Evolutionary conservation across 2,888 invertebrate genomes (phyloP), one percentile per base, ranked within the genome.

Genomic region (Drosophila eohydei): DNA sequence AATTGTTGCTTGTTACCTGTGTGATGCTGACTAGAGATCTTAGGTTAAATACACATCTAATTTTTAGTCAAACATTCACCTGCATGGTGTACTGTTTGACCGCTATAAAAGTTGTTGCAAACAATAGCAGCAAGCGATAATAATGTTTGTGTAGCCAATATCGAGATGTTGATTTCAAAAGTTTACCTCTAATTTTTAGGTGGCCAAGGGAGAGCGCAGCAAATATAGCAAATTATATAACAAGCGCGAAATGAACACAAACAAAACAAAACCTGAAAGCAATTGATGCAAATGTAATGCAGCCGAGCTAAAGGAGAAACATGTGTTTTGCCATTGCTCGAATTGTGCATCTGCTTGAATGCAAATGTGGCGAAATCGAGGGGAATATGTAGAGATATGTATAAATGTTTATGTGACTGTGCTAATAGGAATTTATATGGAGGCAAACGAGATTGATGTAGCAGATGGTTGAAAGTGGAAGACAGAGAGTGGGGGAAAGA

Each of bases 311-410:
- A 28, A n/a, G n/a, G n/a, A 5, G 52, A 54, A 54, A 54, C 52
- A 54, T 54, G 38, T 54, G 52, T 38, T 54, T 11, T 28, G n/a
- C 26, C 38, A 38, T 28, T 54, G 52, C n/a, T 38, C n/a, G 38
- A 38, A 38, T 16, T 50, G 50, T 50, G 50, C 50, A 50, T 50
- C 50, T 32, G 36, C 26, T 52, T 52, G 52, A 36, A 52, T 36
- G 36, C 52, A n/a, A 26, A n/a, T 52, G 26, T 38, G 36, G 4
- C 9, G 26, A 36, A 14, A 38, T 52, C 36, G 14, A 21, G 12
- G 21, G 34, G 1, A 36, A 12, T 32, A 26, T 12, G 4, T n/a
- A 16, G 14, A 36, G 2, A 9, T 9, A 8, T 14, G 21, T 26
- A 36, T n/a, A 54, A 54, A 38, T 54, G 28, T 38, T 36, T 28